A percentile compares a stretch with the other conserved stretches of the same genome.
Evolutionary conservation across 2,888 invertebrate genomes (phyloP).

Genomic region (Allygus modestus): DNA sequence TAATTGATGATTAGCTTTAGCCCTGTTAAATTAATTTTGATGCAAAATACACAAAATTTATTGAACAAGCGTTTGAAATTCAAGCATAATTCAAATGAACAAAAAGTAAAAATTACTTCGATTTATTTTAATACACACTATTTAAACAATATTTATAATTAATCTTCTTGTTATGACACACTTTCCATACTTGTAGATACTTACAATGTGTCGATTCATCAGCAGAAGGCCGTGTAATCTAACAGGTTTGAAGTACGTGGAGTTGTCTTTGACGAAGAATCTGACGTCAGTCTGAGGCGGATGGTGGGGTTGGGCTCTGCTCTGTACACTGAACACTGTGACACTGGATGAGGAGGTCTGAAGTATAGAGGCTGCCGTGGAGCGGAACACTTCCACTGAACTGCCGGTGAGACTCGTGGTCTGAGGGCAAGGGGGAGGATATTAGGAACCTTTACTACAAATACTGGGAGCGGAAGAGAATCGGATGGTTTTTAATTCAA

Average conservation of each 20-base stretch:
- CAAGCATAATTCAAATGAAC: too few relatives aligned
- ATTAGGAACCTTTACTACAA: too few relatives aligned
- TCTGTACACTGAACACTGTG: conserved; percentile 94
- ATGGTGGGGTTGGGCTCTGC: conserved; percentile 70
- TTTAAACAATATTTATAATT: too few relatives aligned
- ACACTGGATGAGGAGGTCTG: conserved; percentile 90
- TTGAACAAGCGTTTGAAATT: too few relatives aligned
- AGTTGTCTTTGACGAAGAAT: conserved; percentile 96
- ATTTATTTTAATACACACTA: too few relatives aligned
- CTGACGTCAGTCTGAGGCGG: conserved; percentile 84
- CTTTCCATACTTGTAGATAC: background rate
- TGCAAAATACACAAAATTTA: too few relatives aligned
- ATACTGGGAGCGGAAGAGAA: too few relatives aligned
- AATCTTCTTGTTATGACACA: too few relatives aligned
- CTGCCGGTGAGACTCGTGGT: conserved; percentile 89
- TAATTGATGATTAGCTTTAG: too few relatives aligned
- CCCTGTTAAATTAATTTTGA: too few relatives aligned
- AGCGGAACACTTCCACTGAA: conserved; percentile 83
- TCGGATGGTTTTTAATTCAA: too few relatives aligned
- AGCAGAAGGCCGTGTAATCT: conserved; percentile 90
- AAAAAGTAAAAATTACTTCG: too few relatives aligned
- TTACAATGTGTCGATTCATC: conserved; percentile 82
- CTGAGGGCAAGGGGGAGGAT: conserved; percentile 70
- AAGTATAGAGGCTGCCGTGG: conserved; percentile 82
- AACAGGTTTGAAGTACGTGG: conserved; percentile 87